Percentiles rank a stretch among this genome's conserved stretches.
Conservation (phyloP, 2,888 invertebrate species). For the Terebella lapidaria region DNA sequence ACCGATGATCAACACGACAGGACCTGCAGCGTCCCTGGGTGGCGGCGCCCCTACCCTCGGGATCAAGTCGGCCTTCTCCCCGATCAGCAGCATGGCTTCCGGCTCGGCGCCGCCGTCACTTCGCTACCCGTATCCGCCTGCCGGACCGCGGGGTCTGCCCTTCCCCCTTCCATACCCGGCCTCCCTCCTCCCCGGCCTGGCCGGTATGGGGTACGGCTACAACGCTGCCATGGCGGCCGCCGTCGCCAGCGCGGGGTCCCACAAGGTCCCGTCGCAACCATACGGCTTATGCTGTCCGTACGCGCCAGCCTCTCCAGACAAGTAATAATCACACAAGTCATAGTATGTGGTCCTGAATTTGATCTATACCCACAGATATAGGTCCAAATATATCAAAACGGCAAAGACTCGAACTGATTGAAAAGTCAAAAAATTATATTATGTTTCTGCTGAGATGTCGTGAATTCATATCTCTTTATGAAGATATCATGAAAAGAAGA, state of each 20-base stretch:
- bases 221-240: conserved; percentile 29
- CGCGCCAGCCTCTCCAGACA: not conserved
- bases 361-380: too few relatives aligned
- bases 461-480: too few relatives aligned
- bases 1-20: conserved; percentile 12
- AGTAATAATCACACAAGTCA: not conserved
- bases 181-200: conserved; percentile 32
- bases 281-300: not conserved
- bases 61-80: conserved; percentile 48
- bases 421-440: too few relatives aligned
- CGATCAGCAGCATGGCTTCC: conserved; percentile 27
- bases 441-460: too few relatives aligned
- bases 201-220: conserved; percentile 31
- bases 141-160: conserved; percentile 31
- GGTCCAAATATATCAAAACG: too few relatives aligned
- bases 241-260: conserved; percentile 28
- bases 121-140: conserved; percentile 22
- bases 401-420: too few relatives aligned
- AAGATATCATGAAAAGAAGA: too few relatives aligned
- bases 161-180: conserved; percentile 40
- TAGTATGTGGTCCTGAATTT: too few relatives aligned
- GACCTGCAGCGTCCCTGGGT: conserved; percentile 10
- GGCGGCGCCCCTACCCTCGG: conserved; percentile 10
- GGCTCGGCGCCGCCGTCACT: conserved; percentile 3
- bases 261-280: not conserved